Conservation (phyloP, 1,140 invertebrate genomes). For the Lepidurus couesii region DNA sequence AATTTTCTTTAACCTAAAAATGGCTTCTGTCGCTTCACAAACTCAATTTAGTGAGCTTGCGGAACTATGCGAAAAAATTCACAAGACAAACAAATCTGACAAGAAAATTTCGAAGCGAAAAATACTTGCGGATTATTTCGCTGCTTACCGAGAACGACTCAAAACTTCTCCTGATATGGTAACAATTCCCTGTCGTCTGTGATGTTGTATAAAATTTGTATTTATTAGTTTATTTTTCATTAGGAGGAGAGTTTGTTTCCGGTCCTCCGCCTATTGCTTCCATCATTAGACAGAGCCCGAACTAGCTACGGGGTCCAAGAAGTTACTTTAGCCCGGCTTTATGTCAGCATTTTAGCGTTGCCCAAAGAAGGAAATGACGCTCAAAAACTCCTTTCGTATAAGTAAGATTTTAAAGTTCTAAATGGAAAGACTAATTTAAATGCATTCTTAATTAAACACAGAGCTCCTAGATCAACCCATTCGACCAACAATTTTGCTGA, state of each 20-base stretch:
- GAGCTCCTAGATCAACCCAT: slow-evolving; percentile 43
- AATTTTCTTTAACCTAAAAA: background rate
- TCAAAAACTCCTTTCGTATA: slow-evolving; percentile 56
- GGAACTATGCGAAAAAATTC: background rate
- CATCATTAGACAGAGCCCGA: slow-evolving; percentile 58
- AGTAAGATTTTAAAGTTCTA: slow-evolving; percentile 41
- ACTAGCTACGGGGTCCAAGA: slow-evolving; percentile 61
- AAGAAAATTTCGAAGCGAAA: background rate
- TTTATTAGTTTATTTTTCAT: background rate
- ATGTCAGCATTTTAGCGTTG: slow-evolving; percentile 62
- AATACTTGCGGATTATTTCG: background rate
- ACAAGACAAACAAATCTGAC: background rate
- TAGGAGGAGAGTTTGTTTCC: slow-evolving; percentile 50
- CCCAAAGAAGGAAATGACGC: slow-evolving; percentile 59
- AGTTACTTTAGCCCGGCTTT: slow-evolving; percentile 57
- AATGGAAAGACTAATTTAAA: slow-evolving; percentile 33
- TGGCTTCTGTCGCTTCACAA: slow-evolving; percentile 10
- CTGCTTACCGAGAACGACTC: background rate
- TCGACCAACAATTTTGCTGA: slow-evolving; percentile 65
- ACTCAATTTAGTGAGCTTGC: background rate
- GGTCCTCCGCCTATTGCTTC: slow-evolving; percentile 64
- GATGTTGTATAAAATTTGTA: background rate
- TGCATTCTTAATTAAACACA: slow-evolving; percentile 38
- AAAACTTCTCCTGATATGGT: background rate
- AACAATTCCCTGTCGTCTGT: background rate